A percentile compares a stretch with the other conserved stretches of the same genome.
Conservation (phyloP, 1,140 invertebrate species). For the Drosophila hydei region DNA sequence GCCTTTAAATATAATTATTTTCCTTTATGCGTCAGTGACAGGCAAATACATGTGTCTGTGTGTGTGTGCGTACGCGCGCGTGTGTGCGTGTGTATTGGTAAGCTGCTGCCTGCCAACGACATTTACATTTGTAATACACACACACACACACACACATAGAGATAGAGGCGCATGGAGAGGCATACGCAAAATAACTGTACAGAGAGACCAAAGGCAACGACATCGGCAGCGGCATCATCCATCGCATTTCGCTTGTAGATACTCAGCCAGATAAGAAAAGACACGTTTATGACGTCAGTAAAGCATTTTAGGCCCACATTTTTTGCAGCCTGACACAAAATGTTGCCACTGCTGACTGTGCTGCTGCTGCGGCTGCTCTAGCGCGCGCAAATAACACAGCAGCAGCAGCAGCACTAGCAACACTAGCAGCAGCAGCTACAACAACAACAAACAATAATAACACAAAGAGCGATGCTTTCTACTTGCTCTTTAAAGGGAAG, state of each 20-base stretch:
- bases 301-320: conserved; percentile 74
- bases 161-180: conserved; percentile 18
- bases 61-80: neutral
- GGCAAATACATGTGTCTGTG: conserved; percentile 21
- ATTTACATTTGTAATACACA: conserved; percentile 74
- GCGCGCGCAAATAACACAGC: conserved; percentile 64
- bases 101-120: conserved; percentile 59
- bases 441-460: conserved; percentile 67
- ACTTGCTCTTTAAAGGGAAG: conserved; percentile 26
- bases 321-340: conserved; percentile 51
- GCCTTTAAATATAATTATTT: conserved; percentile 83
- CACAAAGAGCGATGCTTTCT: conserved; percentile 41
- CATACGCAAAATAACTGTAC: conserved; percentile 44
- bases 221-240: conserved; percentile 49
- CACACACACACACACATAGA: conserved; percentile 28
- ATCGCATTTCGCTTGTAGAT: conserved; percentile 68
- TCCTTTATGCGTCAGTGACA: conserved; percentile 75
- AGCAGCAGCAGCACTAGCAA: conserved; percentile 24
- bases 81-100: conserved; percentile 14
- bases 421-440: conserved; percentile 41
- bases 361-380: conserved; percentile 45
- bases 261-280: conserved; percentile 77
- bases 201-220: conserved; percentile 24
- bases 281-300: conserved; percentile 82
- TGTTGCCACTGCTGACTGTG: conserved; percentile 25